Base-by-base conservation (phyloP, 2,797 vertebrate species). In the Danio jaintianensis region DNA sequence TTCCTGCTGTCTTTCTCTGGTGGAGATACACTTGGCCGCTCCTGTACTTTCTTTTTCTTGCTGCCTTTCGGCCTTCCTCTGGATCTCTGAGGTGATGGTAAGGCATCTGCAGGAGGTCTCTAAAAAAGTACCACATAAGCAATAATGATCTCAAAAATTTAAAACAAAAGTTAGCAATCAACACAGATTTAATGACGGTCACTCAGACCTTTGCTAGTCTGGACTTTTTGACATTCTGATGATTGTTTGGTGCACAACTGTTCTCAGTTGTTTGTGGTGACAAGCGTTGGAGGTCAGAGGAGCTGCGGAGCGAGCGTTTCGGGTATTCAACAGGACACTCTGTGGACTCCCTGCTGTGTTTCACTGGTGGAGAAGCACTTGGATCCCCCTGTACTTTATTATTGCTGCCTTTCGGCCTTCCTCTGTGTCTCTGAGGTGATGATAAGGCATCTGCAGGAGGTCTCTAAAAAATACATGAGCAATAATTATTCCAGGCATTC, bases 311-410 rank as follows among this genome's bases (percentile, higher is more conserved):
- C 0, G 52, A 40, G 0, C 6, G 29, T 29, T 29, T 29, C 29
- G 3, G 29, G 3, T 29, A 29, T 63, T 45, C 15, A 15, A 3
- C 80, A 6, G 0, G 6, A 15, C 20, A 20, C 2, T 12, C n/a
- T 86, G 86, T 7, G 7, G 8, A 76, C 43, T 58, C 88, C 29
- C 71, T 82, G 40, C 1, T 12, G 13, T n/a, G 4, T 80, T 89
- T 91, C 0, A 53, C 43, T 20, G 73, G 18, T 22, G 43, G 16
- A 4, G 58, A 47, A 0, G 45, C 20, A 20, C 22, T 7, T 16
- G 0, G 13, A 2, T 68, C n/a, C 48, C 68, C 38, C 12, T 48
- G 40, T 5, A 7, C 6, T 2, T 55, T 83, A 48, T 52, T 68
- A 50, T 22, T 80, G 48, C 7, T 42, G 58, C 61, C 18, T 53